Percentiles rank a stretch among this genome's conserved stretches.
Evolutionary conservation across 2,888 invertebrate genomes (phyloP).

Genomic region (Drosophila niveifrons): DNA sequence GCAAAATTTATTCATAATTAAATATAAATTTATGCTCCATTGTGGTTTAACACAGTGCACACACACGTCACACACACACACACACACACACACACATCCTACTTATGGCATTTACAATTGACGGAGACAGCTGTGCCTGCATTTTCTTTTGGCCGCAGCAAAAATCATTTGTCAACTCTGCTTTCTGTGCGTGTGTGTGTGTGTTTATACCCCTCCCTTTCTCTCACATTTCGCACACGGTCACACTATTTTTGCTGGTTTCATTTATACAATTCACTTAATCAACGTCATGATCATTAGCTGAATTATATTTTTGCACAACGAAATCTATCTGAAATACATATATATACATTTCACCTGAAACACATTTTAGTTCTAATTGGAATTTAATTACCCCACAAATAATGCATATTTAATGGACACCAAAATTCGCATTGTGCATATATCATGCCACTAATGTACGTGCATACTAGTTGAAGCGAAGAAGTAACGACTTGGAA

Average conservation of each 20-base stretch:
- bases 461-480: background rate
- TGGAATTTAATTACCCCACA: constrained; percentile 46
- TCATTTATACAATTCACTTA: constrained; percentile 33
- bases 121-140: constrained; percentile 22
- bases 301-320: constrained; percentile 21
- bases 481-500: background rate
- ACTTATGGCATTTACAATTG: background rate
- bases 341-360: constrained; percentile 19
- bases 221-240: background rate
- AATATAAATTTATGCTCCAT: constrained; percentile 79
- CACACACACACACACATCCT: background rate
- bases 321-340: constrained; percentile 22
- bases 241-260: background rate
- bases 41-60: constrained; percentile 71
- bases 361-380: constrained; percentile 33
- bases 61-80: constrained; percentile 8
- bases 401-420: constrained; percentile 56
- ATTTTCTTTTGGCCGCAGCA: constrained; percentile 32
- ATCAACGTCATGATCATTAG: constrained; percentile 41
- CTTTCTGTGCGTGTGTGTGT: background rate
- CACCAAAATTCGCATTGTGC: constrained; percentile 16
- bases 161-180: constrained; percentile 46
- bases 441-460: constrained; percentile 20
- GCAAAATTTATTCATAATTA: constrained; percentile 80
- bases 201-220: background rate